Conservation (phyloP, 1,140 invertebrate genomes). For the Maconellicoccus hirsutus region DNA sequence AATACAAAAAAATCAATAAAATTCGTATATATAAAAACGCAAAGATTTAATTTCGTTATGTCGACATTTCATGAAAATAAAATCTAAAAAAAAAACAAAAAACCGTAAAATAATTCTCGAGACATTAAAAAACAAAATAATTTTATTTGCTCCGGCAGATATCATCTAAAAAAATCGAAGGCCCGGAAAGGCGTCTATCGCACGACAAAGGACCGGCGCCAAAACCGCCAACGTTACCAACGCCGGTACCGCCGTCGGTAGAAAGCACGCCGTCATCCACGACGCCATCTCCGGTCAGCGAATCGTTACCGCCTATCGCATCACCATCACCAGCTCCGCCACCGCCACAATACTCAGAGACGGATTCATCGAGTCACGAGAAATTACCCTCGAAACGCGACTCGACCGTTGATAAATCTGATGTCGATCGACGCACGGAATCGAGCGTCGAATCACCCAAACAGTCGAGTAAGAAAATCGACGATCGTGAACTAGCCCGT, state of each 20-base stretch:
- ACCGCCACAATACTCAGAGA: not conserved
- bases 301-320: not conserved
- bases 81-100: not conserved
- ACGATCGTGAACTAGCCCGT: too few species aligned
- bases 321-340: not conserved
- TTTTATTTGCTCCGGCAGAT: constrained; percentile 5
- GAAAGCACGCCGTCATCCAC: not conserved
- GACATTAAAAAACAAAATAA: not conserved
- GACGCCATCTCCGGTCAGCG: not conserved
- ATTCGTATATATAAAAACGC: not conserved
- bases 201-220: constrained; percentile 57
- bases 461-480: too few species aligned
- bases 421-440: too few species aligned
- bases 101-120: not conserved
- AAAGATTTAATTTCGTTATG: not conserved
- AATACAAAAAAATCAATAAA: not conserved
- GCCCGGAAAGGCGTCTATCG: constrained; percentile 27
- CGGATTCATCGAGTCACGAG: not conserved
- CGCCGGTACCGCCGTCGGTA: not conserved
- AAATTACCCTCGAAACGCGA: not conserved
- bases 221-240: constrained; percentile 39
- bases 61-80: not conserved
- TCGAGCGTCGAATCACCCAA: too few species aligned
- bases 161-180: constrained; percentile 23
- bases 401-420: too few species aligned